Evolutionary conservation across 1,140 invertebrate genomes (phyloP).

Genomic region (Neuroterus valhalla): DNA sequence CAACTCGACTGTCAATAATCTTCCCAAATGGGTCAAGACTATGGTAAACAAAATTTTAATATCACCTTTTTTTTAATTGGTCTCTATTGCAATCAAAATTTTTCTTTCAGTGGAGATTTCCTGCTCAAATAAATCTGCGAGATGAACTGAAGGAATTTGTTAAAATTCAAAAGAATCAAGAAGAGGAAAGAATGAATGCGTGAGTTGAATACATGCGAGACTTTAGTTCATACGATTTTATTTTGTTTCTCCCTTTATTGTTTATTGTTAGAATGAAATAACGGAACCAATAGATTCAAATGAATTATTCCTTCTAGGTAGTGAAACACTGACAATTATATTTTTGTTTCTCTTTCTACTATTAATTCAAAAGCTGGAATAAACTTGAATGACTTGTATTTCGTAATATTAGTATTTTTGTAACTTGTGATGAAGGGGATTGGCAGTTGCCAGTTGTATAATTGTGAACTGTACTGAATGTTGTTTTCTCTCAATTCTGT

Average conservation of each 20-base stretch:
- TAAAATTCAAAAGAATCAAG: slow-evolving; percentile 40
- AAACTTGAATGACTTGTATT: too few species aligned
- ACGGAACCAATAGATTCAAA: too few species aligned
- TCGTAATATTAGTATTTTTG: too few species aligned
- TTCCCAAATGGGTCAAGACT: slow-evolving; percentile 68
- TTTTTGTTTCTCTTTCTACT: too few species aligned
- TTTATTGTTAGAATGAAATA: background rate
- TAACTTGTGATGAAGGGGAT: too few species aligned
- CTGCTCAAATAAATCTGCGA: background rate
- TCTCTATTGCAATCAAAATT: background rate
- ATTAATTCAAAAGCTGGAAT: too few species aligned
- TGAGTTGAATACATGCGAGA: background rate
- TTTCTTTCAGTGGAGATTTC: slow-evolving; percentile 36
- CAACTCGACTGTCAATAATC: slow-evolving; percentile 36
- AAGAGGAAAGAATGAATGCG: slow-evolving; percentile 18
- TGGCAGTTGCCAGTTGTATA: too few species aligned
- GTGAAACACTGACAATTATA: too few species aligned
- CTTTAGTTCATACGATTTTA: background rate
- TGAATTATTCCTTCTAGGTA: too few species aligned
- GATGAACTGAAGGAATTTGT: slow-evolving; percentile 52
- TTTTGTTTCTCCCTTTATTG: background rate
- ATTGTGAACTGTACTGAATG: too few species aligned
- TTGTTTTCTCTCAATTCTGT: background rate
- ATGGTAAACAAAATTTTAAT: slow-evolving; percentile 55
- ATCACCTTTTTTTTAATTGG: background rate